These are phyloP conservation scores for Adineta ricciae DNA, from an alignment of 2,888 invertebrate species.

Conservation along the genomic window DNA sequence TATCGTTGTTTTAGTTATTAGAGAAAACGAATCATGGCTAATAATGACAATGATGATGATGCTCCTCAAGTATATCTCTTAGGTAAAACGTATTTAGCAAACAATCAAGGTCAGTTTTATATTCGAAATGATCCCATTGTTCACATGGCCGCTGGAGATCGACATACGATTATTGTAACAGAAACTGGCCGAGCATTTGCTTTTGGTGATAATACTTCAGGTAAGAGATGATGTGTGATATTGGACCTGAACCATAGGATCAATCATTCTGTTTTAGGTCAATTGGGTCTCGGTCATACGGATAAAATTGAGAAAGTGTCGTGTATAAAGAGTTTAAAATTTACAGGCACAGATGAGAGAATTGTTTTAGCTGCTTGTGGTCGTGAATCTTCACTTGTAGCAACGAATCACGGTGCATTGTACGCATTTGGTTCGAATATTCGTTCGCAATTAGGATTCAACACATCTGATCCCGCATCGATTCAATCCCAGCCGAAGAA, in stretches of 20 bases:
- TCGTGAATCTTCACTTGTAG: conserved; percentile 61
- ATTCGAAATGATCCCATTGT: conserved; percentile 70
- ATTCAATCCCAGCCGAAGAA: conserved; percentile 37
- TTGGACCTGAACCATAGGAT: too few species aligned
- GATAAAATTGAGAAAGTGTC: conserved; percentile 59
- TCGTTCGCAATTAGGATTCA: conserved; percentile 43
- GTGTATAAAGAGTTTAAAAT: conserved; percentile 59
- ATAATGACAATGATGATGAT: not conserved
- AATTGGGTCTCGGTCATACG: conserved; percentile 67
- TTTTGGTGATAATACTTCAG: conserved; percentile 64
- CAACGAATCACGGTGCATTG: conserved; percentile 56
- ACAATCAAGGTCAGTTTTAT: conserved; percentile 70
- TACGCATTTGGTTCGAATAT: conserved; percentile 47
- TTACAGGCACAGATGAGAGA: conserved; percentile 50
- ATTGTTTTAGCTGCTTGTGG: conserved; percentile 63
- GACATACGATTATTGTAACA: conserved; percentile 72
- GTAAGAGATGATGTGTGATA: too few species aligned
- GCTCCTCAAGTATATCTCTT: not conserved
- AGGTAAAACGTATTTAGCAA: conserved; percentile 60
- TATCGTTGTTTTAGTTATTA: not conserved
- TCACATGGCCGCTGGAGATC: conserved; percentile 67
- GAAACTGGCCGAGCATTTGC: conserved; percentile 71
- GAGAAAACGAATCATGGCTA: not conserved
- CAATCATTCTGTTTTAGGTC: too few species aligned
- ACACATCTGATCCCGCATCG: conserved; percentile 37